Base-by-base conservation (phyloP, 2,888 invertebrate genomes). In the Danaus chrysippus region DNA sequence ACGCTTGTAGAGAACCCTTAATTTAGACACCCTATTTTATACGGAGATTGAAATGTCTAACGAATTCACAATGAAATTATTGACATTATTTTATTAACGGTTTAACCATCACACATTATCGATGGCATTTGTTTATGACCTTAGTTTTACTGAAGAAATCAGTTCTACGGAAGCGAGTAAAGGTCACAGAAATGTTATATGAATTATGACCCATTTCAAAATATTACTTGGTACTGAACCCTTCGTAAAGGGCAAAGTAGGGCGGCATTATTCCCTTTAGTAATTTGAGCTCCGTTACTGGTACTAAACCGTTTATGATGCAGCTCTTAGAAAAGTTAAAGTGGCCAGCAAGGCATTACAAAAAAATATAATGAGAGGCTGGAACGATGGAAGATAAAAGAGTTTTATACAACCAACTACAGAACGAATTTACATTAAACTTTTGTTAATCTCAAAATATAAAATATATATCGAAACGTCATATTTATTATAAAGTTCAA, bases 11-110 rank as follows among this genome's bases (percentile, higher is more conserved):
- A 83, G 81, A 79, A 78, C 78, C 87, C 89, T 89, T 89, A 86
- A 90, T 90, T 90, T 87, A 83, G 84, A 86, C 87, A 84, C 85
- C 86, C 80, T 87, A 87, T 90, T 88, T 89, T 90, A 88, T 88
- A 89, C 84, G 87, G 84, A 83, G 84, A 80, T 82, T 83, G 83
- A 84, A 88, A 85, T 84, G 79, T 81, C 82, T 77, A 73, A 79
- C 83, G 81, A 57, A 59, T 59, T 56, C n/a, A 46, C 49, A 59
- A 59, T 44, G 49, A 56, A 56, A 56, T 60, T 60, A 60, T 56
- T 44, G 8, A 60, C 54, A 10, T 17, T n/a, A 17, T 49, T 49
- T 49, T 49, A 17, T 49, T 59, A 56, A 59, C 57, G 46, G 60
- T 52, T 56, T 63, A 67, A 61, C 64, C 62, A 63, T 64, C 67